These are phyloP conservation scores for Casuarius casuarius DNA, from an alignment of 2,113 vertebrate genomes.

Conservation along the genomic window DNA sequence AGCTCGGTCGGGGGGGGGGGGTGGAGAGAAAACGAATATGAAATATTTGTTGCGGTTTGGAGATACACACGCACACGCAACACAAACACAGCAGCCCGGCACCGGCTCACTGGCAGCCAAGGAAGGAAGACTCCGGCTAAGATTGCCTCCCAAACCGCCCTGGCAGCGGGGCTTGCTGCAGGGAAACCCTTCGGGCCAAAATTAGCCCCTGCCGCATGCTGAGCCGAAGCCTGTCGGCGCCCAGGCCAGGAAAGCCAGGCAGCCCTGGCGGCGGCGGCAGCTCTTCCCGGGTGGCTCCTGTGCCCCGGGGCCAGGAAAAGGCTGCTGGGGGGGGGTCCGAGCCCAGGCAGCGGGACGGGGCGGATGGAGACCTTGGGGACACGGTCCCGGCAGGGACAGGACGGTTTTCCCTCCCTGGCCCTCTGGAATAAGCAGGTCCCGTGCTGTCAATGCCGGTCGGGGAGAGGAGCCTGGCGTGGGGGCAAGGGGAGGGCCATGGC, in stretches of 20 bases:
- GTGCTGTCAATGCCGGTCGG: neutral
- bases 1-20: neutral
- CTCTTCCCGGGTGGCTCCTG: neutral
- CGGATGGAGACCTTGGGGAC: slow-evolving; percentile 8
- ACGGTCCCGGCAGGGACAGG: rapidly evolving
- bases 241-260: neutral
- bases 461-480: too few species aligned
- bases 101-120: neutral
- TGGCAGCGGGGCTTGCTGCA: neutral
- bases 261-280: neutral
- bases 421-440: neutral
- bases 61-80: slow-evolving; percentile 60
- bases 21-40: slow-evolving; percentile 52
- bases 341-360: neutral
- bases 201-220: slow-evolving; percentile 29
- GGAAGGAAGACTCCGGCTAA: slow-evolving; percentile 51
- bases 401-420: rapidly evolving
- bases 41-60: slow-evolving; percentile 73
- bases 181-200: slow-evolving; percentile 62
- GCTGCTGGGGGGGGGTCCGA: too few species aligned
- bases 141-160: slow-evolving; percentile 55
- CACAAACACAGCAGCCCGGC: slow-evolving; percentile 52
- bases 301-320: neutral
- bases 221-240: neutral
- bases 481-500: too few species aligned